Evolutionary conservation across 1,140 invertebrate species (phyloP), one percentile per base, ranked within the genome.

Genomic region (Tyrophagus putrescentiae): DNA sequence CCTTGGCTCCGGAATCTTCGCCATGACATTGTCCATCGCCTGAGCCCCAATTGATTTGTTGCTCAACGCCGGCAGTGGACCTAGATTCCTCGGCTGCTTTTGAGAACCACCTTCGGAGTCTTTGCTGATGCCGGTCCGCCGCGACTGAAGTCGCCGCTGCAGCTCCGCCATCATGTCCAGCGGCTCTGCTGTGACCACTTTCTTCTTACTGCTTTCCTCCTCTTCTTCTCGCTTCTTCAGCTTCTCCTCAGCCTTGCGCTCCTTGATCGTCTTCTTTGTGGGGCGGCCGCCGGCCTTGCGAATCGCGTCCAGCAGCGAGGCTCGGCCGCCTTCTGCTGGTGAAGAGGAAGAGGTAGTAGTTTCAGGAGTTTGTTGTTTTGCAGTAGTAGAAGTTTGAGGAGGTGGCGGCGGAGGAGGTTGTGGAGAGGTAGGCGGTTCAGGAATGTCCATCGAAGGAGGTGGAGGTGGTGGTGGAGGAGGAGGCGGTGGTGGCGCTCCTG

Each of bases 221-320:
- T 9, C 45, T 7, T 48, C 45, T 34, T 54, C 52, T 54, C 39
- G 32, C 25, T 54, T 54, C 52, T 54, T 54, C 25, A 54, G 39
- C 27, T 54, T 54, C 27, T 54, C 52, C n/a, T 54, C 52, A 31
- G n/a, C 13, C 39, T 54, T 54, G 18, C 52, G 25, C 39, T 54
- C 52, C 39, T 54, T 54, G 27, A 54, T 54, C 4, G 52, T 54
- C 39, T 54, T 54, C 52, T 54, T 54, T 54, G 13, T 54, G 1
- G 52, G 52, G 32, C 25, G 13, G 4, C 52, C 52, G 39, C 52
- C 52, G 3, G 52, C 52, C 39, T 13, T 27, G n/a, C 52, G 52
- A 54, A 54, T 54, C 4, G 52, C 32, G 18, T 54, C 52, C 27
- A 54, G 39, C 3, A 54, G 13, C 32, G 16, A 21, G 21, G 52